phyloP scores from a whole-genome alignment of 2,888 invertebrate genomes.

The Philereme transversata region DNA sequence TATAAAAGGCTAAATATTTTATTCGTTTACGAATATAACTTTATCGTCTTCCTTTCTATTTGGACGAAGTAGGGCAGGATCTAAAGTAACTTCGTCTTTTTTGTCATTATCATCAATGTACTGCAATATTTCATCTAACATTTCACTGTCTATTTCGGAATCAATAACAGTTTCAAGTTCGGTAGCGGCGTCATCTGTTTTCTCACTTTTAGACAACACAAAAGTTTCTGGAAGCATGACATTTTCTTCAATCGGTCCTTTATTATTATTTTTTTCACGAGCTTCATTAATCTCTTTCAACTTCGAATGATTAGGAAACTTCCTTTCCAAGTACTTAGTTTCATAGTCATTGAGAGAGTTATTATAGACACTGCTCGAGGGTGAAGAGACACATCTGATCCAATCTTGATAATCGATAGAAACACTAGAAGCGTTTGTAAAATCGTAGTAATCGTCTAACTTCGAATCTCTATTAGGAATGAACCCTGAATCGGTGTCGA shows the following conservation, averaged over 20 bases:
- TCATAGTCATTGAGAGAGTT: slow-evolving; percentile 62
- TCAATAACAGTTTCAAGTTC: slow-evolving; percentile 18
- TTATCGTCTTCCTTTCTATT: slow-evolving; percentile 64
- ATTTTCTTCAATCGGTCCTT: slow-evolving; percentile 1
- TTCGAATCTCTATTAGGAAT: slow-evolving; percentile 52
- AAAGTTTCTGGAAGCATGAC: slow-evolving; percentile 10
- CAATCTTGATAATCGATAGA: slow-evolving; percentile 71
- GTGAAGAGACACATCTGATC: slow-evolving; percentile 63
- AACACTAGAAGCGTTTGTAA: slow-evolving; percentile 67
- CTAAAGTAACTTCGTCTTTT: slow-evolving; percentile 44
- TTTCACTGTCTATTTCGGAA: slow-evolving; percentile 51
- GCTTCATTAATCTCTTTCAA: slow-evolving; percentile 41
- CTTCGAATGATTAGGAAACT: slow-evolving; percentile 50
- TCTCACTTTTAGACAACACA: slow-evolving; percentile 15
- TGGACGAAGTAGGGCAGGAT: slow-evolving; percentile 59
- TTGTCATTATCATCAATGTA: slow-evolving; percentile 60
- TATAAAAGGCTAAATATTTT: slow-evolving; percentile 12
- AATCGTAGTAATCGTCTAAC: slow-evolving; percentile 62
- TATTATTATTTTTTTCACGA: slow-evolving; percentile 36
- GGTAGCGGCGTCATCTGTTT: slow-evolving; percentile 32
- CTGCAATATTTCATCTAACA: slow-evolving; percentile 75
- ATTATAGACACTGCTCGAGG: slow-evolving; percentile 62
- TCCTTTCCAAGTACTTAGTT: slow-evolving; percentile 52
- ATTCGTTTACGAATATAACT: slow-evolving; percentile 64
- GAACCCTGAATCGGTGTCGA: slow-evolving; percentile 59